Conservation (phyloP, 92 coral and sea anemone species). For the Phenganax marumi region DNA sequence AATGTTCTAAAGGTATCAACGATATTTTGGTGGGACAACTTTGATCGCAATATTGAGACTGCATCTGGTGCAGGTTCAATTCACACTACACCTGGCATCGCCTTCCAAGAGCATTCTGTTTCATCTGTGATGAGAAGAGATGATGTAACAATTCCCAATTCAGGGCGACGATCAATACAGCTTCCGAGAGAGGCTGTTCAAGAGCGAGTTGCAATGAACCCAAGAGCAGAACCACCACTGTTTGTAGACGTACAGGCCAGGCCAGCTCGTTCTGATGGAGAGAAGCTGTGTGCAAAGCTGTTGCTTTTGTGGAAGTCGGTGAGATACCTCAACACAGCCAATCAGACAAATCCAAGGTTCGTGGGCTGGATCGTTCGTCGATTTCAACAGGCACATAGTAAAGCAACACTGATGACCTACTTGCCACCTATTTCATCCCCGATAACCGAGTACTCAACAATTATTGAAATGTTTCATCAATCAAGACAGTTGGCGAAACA, state of each 20-base stretch:
- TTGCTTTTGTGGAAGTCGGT: constrained; percentile 21
- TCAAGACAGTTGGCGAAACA: constrained; percentile 26
- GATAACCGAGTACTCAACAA: constrained; percentile 27
- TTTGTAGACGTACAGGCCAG: background rate
- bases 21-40: constrained; percentile 28
- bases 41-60: constrained; percentile 31
- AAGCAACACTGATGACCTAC: constrained; percentile 33
- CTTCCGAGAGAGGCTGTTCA: background rate
- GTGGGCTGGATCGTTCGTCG: constrained; percentile 21
- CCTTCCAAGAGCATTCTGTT: constrained; percentile 23
- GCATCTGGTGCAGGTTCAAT: constrained; percentile 31
- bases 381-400: background rate
- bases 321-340: constrained; percentile 20
- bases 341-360: constrained; percentile 29
- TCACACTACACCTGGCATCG: constrained; percentile 21
- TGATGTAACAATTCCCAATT: constrained; percentile 6
- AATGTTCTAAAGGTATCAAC: constrained; percentile 18
- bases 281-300: constrained; percentile 8
- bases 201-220: constrained; percentile 3
- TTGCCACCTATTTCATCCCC: constrained; percentile 22
- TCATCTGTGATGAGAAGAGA: constrained; percentile 17
- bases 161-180: constrained; percentile 7
- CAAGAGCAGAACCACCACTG: constrained; percentile 27
- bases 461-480: constrained; percentile 26
- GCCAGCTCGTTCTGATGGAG: constrained; percentile 3